Evolutionary conservation across 2,113 vertebrate species (phyloP), one percentile per base, ranked within the genome.

Genomic region (Ahaetulla prasina): DNA sequence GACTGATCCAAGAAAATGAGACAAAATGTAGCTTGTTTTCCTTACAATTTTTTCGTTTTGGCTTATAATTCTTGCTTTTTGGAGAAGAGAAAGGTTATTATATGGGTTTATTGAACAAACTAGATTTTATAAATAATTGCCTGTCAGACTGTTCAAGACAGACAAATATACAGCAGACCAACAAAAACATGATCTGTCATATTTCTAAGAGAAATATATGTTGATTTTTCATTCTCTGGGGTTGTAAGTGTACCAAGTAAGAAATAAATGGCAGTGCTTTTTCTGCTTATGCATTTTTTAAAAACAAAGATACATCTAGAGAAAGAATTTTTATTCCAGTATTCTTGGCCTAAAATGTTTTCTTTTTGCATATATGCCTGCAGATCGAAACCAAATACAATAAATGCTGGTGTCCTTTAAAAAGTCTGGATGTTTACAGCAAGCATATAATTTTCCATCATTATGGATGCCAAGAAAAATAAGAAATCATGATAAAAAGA

Each of bases 111-210:
- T 96, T 96, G 97, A 97, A 97, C 94, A 98, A 97, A 95, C 95
- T 95, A 97, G 96, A 97, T 98, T 98, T 98, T 98, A 98, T 98
- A 98, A 98, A 98, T 98, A 98, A 98, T 97, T 97, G 97, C 97
- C 97, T 98, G 98, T 98, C 98, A 98, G 97, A 90, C 96, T 95
- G 97, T 97, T 98, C 96, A 97, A 98, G 97, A 98, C 97, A 97
- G 97, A 97, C 97, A 98, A 98, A 98, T 97, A 98, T 89, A 97
- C 52, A 53, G 96, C 96, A 96, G 97, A 98, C 98, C 98, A 98
- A 98, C 97, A 96, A 97, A 98, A 98, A 98, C 97, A 98, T 25
- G 95, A 97, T 96, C 97, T 97, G 97, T 97, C 98, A 97, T 96
- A 97, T 97, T 97, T 97, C 95, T 95, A 94, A 97, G 97, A 97